Base-by-base conservation (phyloP, 2,113 vertebrate genomes). In the Haliaeetus leucogaster region DNA sequence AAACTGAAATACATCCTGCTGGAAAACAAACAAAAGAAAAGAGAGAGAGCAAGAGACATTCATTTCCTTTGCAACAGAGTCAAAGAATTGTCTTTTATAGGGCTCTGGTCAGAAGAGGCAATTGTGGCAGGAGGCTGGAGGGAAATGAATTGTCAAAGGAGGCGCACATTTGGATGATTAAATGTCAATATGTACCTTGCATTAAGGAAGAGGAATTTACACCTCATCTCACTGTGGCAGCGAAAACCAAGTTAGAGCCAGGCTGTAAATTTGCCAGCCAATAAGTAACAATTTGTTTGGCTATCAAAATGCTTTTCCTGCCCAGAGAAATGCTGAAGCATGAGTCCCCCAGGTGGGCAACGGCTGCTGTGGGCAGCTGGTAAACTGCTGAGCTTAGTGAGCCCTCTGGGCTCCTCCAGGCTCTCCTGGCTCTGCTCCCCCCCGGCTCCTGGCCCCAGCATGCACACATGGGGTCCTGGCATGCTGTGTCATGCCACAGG, bases 91-190 rank as follows among this genome's bases (percentile, higher is more conserved):
- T 82, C 83, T 95, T 83, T 96, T 90, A 71, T 43, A 90, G 66
- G 32, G 72, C 42, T 23, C 56, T 34, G 56, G 72, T 82, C 91
- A 92, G 82, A 82, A 83, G 36, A 93, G 25, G 61, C 58, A 89
- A 42, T 90, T 74, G 90, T 65, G 71, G 89, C 84, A 94, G 82
- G 58, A 89, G 43, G 62, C 53, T 81, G 72, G 52, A 95, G 90
- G 94, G 82, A 97, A 97, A 96, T 92, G 53, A 93, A 86, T 95
- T 97, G 90, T 95, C 94, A 96, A 82, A 87, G 63, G 56, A 92
- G 47, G 36, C 3, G 4, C 80, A 53, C 89, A 72, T 94, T 92
- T 90, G 70, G 90, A 85, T 96, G 96, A 95, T 92, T 95, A 93
- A 96, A 95, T 87, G 86, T 94, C 96, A 96, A 77, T 94, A 80